Conservation (phyloP, 1,140 invertebrate genomes). For the Eueides isabella region DNA sequence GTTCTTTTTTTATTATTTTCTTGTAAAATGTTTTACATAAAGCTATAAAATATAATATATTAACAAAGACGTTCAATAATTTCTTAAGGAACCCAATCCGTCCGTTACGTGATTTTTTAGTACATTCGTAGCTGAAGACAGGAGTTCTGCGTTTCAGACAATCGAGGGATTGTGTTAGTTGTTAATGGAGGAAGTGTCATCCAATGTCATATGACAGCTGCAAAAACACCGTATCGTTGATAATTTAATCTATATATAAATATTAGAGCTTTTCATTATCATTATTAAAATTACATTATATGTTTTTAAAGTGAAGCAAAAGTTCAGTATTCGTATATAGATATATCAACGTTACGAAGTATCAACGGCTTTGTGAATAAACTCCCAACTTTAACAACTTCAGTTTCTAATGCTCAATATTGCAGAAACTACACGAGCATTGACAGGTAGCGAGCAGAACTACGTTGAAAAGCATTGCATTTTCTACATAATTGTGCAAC, state of each 20-base stretch:
- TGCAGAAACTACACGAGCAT: constrained; percentile 53
- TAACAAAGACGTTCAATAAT: not conserved
- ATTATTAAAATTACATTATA: not conserved
- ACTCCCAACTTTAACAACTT: constrained; percentile 59
- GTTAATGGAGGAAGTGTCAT: constrained; percentile 52
- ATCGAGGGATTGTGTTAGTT: constrained; percentile 59
- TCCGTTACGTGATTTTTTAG: not conserved
- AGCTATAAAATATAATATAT: not conserved
- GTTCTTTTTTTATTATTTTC: not conserved
- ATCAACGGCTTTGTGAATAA: constrained; percentile 19
- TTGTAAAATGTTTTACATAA: not conserved
- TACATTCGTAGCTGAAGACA: constrained; percentile 72
- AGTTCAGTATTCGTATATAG: not conserved
- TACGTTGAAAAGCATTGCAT: constrained; percentile 69
- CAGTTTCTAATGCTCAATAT: constrained; percentile 70
- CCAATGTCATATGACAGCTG: constrained; percentile 15
- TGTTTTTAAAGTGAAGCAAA: not conserved
- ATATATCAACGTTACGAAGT: not conserved
- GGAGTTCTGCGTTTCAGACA: constrained; percentile 76
- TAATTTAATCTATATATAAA: not conserved
- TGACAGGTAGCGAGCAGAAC: constrained; percentile 53
- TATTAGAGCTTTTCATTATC: too few relatives aligned
- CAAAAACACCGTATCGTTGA: not conserved
- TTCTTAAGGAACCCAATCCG: constrained; percentile 34
- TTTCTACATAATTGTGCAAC: constrained; percentile 41